Evolutionary conservation across 2,888 invertebrate species (phyloP).

Genomic region (Xiphydria camelus): DNA sequence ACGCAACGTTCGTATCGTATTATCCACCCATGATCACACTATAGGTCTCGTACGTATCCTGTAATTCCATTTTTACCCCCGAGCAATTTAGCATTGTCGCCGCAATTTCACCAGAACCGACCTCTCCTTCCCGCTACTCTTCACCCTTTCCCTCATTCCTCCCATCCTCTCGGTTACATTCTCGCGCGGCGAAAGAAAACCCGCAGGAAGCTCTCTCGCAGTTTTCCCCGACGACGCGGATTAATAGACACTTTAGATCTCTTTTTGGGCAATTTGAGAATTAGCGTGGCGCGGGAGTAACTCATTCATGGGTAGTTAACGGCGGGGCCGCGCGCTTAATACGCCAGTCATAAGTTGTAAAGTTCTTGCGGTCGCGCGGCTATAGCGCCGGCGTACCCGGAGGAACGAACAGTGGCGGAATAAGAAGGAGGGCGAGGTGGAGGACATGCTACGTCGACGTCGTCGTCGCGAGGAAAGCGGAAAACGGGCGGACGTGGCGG

Average conservation of each 20-base stretch:
- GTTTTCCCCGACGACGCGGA: conserved; percentile 28
- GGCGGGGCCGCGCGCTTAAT: conserved; percentile 41
- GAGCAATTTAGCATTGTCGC: no score
- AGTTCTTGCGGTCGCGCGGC: conserved; percentile 32
- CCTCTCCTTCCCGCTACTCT: conserved; percentile 2
- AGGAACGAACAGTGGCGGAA: conserved; percentile 2
- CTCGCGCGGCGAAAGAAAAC: conserved; percentile 21
- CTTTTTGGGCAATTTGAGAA: conserved; percentile 45
- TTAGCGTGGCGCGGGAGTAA: conserved; percentile 46
- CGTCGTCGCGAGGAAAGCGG: conserved; percentile 6
- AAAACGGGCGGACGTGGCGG: conserved; percentile 6
- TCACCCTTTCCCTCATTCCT: conserved; percentile 8
- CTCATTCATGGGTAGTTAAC: conserved; percentile 58
- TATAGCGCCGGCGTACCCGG: neutral
- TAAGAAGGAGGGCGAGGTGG: conserved; percentile 15
- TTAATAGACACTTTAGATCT: conserved; percentile 41
- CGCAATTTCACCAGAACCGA: conserved; percentile 1
- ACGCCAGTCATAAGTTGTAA: conserved; percentile 49
- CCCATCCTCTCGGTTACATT: conserved; percentile 8
- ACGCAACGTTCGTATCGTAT: no score
- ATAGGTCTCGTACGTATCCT: no score
- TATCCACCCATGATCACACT: no score
- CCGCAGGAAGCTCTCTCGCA: conserved; percentile 23
- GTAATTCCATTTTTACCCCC: no score
- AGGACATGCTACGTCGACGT: conserved; percentile 8